A percentile compares a stretch with the other conserved stretches of the same genome.
Evolutionary conservation across 1,140 invertebrate genomes (phyloP).

Genomic region (Drosophila burlai): DNA sequence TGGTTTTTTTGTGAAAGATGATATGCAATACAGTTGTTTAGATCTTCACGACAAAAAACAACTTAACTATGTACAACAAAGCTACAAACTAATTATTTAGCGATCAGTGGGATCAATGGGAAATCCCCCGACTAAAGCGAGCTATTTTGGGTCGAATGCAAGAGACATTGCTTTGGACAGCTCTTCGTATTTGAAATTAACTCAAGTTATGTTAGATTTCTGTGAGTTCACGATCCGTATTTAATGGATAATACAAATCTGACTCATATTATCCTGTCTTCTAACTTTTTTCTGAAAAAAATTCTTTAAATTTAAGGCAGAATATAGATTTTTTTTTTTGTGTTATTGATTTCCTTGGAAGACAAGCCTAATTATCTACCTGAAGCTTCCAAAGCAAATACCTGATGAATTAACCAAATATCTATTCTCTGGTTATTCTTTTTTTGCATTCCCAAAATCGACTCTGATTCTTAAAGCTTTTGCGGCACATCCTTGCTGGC

Average conservation of each 20-base stretch:
- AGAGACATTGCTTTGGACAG: conserved; percentile 17
- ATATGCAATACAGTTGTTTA: conserved; percentile 54
- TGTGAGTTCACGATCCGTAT: neutral
- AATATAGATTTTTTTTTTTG: neutral
- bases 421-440: conserved; percentile 2
- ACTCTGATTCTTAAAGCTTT: conserved; percentile 72
- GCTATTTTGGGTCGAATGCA: conserved; percentile 9
- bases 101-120: conserved; percentile 5
- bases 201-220: too few species aligned
- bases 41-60: conserved; percentile 31
- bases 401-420: neutral
- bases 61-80: conserved; percentile 72
- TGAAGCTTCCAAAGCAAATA: conserved; percentile 17
- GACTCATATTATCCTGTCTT: neutral
- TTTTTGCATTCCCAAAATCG: conserved; percentile 18
- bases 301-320: neutral
- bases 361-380: conserved; percentile 1
- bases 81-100: conserved; percentile 46
- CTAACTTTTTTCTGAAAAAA: neutral
- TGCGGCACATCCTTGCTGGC: conserved; percentile 64
- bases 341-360: neutral
- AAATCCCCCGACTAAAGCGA: conserved; percentile 19
- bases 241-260: neutral
- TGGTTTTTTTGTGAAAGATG: conserved; percentile 20
- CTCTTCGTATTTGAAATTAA: too few species aligned